Evolutionary conservation across 2,888 invertebrate genomes (phyloP), one percentile per base, ranked within the genome.

Genomic region (Falcaria lacertinaria): DNA sequence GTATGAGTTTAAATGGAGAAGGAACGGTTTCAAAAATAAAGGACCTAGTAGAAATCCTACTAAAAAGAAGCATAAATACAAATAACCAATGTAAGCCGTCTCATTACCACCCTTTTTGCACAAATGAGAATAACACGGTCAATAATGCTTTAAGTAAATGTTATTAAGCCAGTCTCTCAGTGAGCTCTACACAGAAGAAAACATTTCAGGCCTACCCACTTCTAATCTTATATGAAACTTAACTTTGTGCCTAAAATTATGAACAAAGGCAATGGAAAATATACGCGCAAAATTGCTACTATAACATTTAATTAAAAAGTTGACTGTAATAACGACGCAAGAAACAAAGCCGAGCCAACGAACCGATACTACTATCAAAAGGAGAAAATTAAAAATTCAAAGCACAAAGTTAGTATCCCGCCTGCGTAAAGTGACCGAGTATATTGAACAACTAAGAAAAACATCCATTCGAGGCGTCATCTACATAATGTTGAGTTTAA

Each of bases 361-460:
- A 39, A 39, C 39, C 39, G 32, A 33, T 33, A 39, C 33, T 33
- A n/a, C 33, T 33, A 39, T 39, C 39, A 39, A 39, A 39, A 17
- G 28, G 22, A 37, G 33, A 39, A 39, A 19, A 39, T 39, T 39
- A 33, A 39, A 39, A 17, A 39, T 17, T 16, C 33, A 33, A 17
- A 33, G 39, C 19, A n/a, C 17, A 17, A 33, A 39, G 33, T 39
- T 39, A 33, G 39, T 7, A n/a, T 19, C 17, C 14, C 17, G 16
- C 16, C 14, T 16, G 17, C 17, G 13, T 8, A 33, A 33, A 37
- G 37, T 43, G 48, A 43, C 48, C 43, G 43, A 42, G 35, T 38
- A 33, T 41, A 33, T 28, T 38, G 33, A 41, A 14, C 36, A 34
- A 43, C 43, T 43, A 45, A 43, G 45, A 45, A 44, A 45, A 43